Conservation (phyloP, 2,888 invertebrate genomes). For the Leptothorax acervorum region DNA sequence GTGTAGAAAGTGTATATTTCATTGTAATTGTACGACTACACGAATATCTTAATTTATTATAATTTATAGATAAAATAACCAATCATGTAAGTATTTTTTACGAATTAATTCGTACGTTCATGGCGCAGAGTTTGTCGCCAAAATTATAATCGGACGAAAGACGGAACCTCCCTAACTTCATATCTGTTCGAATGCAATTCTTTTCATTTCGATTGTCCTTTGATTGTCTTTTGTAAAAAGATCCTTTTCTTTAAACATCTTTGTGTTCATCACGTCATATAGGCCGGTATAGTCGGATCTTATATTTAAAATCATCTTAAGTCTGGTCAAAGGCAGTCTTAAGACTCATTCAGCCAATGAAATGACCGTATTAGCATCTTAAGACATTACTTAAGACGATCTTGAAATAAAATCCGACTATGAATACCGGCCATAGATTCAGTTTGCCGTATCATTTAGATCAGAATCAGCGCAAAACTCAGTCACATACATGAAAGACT, state of each 20-base stretch:
- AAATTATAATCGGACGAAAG: slow-evolving; percentile 42
- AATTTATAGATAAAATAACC: slow-evolving; percentile 63
- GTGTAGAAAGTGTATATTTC: slow-evolving; percentile 56
- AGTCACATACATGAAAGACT: slow-evolving; percentile 35
- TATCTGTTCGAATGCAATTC: slow-evolving; percentile 60
- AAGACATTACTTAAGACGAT: no score
- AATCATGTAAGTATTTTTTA: slow-evolving; percentile 55
- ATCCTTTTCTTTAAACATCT: slow-evolving; percentile 1
- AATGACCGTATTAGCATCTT: no score
- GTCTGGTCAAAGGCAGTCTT: no score
- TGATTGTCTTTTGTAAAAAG: slow-evolving; percentile 14
- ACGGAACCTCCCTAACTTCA: slow-evolving; percentile 57
- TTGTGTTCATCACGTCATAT: not conserved
- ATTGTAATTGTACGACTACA: slow-evolving; percentile 43
- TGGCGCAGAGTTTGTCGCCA: slow-evolving; percentile 19
- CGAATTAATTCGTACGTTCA: slow-evolving; percentile 50
- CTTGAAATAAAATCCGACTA: no score
- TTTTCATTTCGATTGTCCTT: slow-evolving; percentile 6
- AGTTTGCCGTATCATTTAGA: slow-evolving; percentile 15
- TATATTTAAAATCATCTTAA: no score
- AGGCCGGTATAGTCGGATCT: no score
- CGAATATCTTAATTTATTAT: slow-evolving; percentile 74
- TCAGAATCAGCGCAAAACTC: not conserved
- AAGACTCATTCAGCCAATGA: no score
- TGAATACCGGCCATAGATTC: not conserved